Conservation (phyloP, 2,113 vertebrate species). For the Ciconia maguari region DNA sequence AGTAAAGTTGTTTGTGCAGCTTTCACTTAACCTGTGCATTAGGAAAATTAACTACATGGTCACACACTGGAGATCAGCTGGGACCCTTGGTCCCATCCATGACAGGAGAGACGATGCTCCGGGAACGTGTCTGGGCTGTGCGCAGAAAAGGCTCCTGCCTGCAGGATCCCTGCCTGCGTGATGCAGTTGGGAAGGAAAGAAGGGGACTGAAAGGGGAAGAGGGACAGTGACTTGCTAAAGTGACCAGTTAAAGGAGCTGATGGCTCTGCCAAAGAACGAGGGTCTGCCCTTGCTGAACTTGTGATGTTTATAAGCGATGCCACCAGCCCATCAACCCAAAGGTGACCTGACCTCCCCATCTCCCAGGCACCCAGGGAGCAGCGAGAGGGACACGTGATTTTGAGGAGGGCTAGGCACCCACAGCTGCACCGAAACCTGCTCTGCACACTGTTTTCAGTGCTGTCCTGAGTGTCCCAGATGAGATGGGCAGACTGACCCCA, state of each 20-base stretch:
- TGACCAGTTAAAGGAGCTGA: background rate
- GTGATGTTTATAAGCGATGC: background rate
- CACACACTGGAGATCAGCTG: background rate
- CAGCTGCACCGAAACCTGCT: background rate
- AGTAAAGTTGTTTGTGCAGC: background rate
- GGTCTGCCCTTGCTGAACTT: background rate
- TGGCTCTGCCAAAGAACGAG: background rate
- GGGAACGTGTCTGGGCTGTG: background rate
- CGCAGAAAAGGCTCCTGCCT: background rate
- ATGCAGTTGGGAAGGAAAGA: background rate
- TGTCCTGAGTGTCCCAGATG: background rate
- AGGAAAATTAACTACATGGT: background rate
- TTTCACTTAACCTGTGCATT: background rate
- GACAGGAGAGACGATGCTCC: background rate
- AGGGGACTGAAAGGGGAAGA: background rate
- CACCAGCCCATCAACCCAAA: background rate
- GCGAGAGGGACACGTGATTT: accelerated
- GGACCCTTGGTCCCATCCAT: background rate
- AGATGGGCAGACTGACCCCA: background rate
- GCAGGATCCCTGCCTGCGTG: background rate
- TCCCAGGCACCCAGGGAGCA: background rate
- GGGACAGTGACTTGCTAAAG: background rate
- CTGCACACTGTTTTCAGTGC: background rate
- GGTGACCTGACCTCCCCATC: background rate
- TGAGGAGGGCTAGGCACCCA: background rate